Evolutionary conservation across 2,888 invertebrate species (phyloP).

Genomic region (Nomada fucata): DNA sequence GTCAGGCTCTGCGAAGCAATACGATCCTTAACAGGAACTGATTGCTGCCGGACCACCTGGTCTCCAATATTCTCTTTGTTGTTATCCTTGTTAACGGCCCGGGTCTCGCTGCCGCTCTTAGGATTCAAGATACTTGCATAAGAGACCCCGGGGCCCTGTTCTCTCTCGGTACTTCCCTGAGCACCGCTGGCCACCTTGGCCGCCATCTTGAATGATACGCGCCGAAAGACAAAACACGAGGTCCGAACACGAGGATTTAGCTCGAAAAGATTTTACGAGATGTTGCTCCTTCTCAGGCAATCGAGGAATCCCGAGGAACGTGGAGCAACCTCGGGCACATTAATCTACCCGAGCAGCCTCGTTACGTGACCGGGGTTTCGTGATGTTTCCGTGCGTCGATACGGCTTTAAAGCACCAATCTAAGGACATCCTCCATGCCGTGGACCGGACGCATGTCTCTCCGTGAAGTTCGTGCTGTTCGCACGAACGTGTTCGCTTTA

Average conservation of each 20-base stretch:
- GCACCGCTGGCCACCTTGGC: constrained; percentile 85
- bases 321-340: constrained; percentile 44
- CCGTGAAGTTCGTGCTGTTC: constrained; percentile 19
- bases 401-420: constrained; percentile 43
- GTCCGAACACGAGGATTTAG: constrained; percentile 67
- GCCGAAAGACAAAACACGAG: constrained; percentile 78
- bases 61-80: constrained; percentile 87
- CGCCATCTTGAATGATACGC: constrained; percentile 81
- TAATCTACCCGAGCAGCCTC: constrained; percentile 30
- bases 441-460: constrained; percentile 70
- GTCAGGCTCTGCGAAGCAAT: constrained; percentile 59
- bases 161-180: constrained; percentile 72
- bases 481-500: constrained; percentile 28
- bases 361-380: constrained; percentile 9
- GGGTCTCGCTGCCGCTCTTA: constrained; percentile 86
- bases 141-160: constrained; percentile 82
- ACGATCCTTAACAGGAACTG: constrained; percentile 66
- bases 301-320: constrained; percentile 44
- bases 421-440: constrained; percentile 62
- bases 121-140: constrained; percentile 86
- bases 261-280: constrained; percentile 19
- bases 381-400: constrained; percentile 37
- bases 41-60: constrained; percentile 77
- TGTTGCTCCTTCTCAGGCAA: constrained; percentile 49
- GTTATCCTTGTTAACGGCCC: constrained; percentile 82